Conservation (phyloP, 2,888 invertebrate species). For the Disparrhopalites patrizii region DNA sequence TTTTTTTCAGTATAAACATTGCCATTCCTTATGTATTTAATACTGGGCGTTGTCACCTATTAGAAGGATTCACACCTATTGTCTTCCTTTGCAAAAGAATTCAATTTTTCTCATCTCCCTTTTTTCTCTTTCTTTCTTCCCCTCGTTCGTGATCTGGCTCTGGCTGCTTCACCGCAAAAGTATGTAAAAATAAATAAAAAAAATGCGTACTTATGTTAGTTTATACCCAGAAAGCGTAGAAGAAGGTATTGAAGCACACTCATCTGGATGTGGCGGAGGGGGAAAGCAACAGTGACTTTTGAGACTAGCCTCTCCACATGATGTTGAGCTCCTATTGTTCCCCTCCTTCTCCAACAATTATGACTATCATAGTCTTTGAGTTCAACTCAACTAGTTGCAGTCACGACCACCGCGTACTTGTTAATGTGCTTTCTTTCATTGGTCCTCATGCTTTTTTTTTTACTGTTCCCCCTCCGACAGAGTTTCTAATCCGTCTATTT, state of each 20-base stretch:
- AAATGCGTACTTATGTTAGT: no score
- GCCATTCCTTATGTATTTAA: conserved; percentile 25
- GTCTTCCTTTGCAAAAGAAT: conserved; percentile 24
- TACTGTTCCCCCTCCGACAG: no score
- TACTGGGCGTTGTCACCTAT: conserved; percentile 29
- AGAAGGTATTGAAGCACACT: neutral
- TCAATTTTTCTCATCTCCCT: conserved; percentile 24
- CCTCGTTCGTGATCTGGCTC: no score
- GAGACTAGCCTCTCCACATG: conserved; percentile 6
- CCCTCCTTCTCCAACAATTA: neutral
- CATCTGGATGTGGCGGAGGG: conserved; percentile 2
- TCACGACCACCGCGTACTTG: neutral
- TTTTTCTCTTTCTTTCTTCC: no score
- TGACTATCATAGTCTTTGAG: conserved; percentile 13
- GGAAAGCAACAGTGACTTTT: neutral
- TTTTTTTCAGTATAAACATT: conserved; percentile 12
- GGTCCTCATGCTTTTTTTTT: no score
- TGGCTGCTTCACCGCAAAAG: no score
- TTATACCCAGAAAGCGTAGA: no score
- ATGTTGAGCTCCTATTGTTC: conserved; percentile 14
- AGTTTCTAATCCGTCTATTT: conserved; percentile 1
- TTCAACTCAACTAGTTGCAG: conserved; percentile 7
- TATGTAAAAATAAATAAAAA: no score
- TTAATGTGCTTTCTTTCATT: neutral
- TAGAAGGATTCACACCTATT: conserved; percentile 29